Percentiles rank a stretch among this genome's conserved stretches.
These are phyloP conservation scores for Lophura nycthemera DNA, from an alignment of 2,113 vertebrate genomes.

Conservation along the genomic window DNA sequence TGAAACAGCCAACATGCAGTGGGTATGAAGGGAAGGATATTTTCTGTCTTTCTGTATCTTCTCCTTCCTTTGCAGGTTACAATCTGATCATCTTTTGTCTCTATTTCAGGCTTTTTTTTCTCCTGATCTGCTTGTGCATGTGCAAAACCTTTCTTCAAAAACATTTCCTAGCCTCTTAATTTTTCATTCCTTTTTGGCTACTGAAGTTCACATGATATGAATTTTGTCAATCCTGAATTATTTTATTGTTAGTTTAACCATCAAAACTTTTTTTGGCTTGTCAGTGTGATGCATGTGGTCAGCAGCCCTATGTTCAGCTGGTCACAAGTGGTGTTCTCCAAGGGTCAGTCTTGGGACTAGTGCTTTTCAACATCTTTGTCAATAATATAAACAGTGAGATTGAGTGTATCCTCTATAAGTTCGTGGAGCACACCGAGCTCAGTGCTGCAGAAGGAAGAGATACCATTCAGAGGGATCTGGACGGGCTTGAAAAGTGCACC, in stretches of 20 bases:
- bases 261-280: background rate
- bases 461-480: too few relatives aligned
- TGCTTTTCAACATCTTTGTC: too few relatives aligned
- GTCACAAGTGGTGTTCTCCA: too few relatives aligned
- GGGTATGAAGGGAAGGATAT: background rate
- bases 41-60: background rate
- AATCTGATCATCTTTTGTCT: background rate
- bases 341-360: too few relatives aligned
- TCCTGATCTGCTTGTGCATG: background rate
- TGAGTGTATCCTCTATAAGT: too few relatives aligned
- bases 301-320: too few relatives aligned
- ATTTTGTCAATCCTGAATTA: background rate
- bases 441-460: too few relatives aligned
- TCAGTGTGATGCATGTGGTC: background rate
- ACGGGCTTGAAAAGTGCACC: too few relatives aligned
- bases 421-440: too few relatives aligned
- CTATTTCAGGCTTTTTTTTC: background rate
- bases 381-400: too few relatives aligned
- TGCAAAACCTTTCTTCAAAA: background rate
- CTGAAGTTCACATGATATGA: background rate
- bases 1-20: background rate
- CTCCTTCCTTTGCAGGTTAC: background rate
- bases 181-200: background rate
- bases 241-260: background rate
- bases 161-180: background rate